phyloP scores from a whole-genome alignment of 2,888 invertebrate species.

The Chelonus formosanus region DNA sequence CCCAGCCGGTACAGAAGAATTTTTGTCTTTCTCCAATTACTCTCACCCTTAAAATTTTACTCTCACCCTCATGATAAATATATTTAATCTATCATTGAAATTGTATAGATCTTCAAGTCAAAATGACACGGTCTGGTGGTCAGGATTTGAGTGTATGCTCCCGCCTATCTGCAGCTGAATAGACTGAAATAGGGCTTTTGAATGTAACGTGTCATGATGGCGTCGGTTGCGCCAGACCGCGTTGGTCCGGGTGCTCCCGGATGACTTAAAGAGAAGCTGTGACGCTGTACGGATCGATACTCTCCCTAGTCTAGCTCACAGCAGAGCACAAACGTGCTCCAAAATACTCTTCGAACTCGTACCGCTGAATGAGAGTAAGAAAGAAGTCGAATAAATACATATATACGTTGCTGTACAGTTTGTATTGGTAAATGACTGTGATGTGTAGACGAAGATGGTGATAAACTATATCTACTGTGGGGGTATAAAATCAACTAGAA shows the following conservation, averaged over 20 bases:
- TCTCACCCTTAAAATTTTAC: neutral
- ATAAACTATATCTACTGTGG: neutral
- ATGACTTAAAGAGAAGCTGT: slow-evolving; percentile 64
- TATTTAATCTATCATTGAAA: too few relatives aligned
- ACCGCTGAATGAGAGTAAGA: neutral
- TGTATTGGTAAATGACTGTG: too few relatives aligned
- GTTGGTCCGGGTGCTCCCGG: slow-evolving; percentile 52
- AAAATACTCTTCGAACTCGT: neutral
- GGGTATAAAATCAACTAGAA: slow-evolving; percentile 22
- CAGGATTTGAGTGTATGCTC: too few relatives aligned
- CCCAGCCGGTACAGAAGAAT: slow-evolving; percentile 34
- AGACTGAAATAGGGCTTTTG: slow-evolving; percentile 13
- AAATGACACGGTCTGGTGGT: too few relatives aligned
- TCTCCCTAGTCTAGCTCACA: slow-evolving; percentile 41
- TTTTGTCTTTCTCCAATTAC: neutral
- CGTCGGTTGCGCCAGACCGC: slow-evolving; percentile 39
- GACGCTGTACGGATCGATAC: slow-evolving; percentile 60
- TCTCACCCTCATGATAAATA: too few relatives aligned
- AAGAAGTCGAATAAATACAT: neutral
- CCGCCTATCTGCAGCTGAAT: too few relatives aligned
- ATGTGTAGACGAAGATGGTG: too few relatives aligned
- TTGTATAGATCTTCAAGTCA: too few relatives aligned
- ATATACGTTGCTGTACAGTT: too few relatives aligned
- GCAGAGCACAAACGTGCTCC: slow-evolving; percentile 9
- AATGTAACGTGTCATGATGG: slow-evolving; percentile 34